These are phyloP conservation scores for Larimichthys crocea DNA, from an alignment of 2,113 vertebrate genomes.

Conservation along the genomic window DNA sequence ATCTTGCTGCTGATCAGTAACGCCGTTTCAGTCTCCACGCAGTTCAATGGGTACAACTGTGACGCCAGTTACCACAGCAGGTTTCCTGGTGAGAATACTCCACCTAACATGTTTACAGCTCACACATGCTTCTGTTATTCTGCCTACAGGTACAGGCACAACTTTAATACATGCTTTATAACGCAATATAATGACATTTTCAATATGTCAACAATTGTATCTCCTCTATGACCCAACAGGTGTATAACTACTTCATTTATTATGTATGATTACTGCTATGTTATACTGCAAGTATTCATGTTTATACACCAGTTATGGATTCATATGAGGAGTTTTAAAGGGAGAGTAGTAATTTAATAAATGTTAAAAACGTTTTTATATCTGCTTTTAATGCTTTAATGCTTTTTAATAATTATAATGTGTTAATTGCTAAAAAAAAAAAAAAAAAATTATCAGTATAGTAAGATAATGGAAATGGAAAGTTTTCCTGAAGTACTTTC, in stretches of 20 bases:
- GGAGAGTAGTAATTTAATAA: neutral
- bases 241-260: neutral
- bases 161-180: neutral
- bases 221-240: neutral
- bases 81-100: constrained; percentile 92
- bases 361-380: no score
- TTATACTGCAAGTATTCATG: no score
- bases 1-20: constrained; percentile 88
- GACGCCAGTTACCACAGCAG: constrained; percentile 95
- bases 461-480: no score
- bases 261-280: no score
- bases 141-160: neutral
- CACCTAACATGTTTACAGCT: neutral
- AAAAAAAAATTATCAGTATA: no score
- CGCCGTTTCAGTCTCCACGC: constrained; percentile 85
- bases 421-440: neutral
- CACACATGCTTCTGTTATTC: neutral
- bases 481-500: no score
- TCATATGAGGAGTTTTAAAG: no score
- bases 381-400: neutral
- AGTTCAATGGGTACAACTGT: constrained; percentile 98
- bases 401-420: no score
- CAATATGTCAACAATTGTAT: neutral
- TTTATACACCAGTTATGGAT: no score
- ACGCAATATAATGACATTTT: neutral